Conservation (phyloP, 2,888 invertebrate genomes). For the Nomada ruficornis region DNA sequence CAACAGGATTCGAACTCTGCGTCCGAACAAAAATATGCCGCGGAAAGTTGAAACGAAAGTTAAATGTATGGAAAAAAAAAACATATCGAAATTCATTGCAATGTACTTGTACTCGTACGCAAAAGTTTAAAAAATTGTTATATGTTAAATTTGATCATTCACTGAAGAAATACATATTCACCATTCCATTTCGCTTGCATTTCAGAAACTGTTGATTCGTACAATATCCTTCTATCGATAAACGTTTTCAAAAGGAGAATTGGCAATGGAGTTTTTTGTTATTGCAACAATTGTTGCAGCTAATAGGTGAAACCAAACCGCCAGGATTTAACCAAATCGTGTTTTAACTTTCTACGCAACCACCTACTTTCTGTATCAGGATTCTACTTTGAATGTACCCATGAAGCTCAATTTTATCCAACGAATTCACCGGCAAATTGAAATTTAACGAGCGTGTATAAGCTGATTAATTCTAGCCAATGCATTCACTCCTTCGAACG, state of each 20-base stretch:
- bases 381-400: background rate
- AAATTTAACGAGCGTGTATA: conserved; percentile 41
- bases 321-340: background rate
- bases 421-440: conserved; percentile 40
- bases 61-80: too few relatives aligned
- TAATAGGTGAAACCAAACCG: background rate
- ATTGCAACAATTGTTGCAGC: background rate
- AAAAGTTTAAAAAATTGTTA: too few relatives aligned
- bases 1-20: too few relatives aligned
- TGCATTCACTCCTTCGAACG: background rate
- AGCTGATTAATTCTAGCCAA: conserved; percentile 44
- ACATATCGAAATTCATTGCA: too few relatives aligned
- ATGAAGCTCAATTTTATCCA: conserved; percentile 11
- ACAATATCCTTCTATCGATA: background rate
- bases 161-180: background rate
- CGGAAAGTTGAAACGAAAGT: too few relatives aligned
- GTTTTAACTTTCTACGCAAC: conserved; percentile 19
- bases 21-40: too few relatives aligned
- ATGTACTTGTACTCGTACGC: too few relatives aligned
- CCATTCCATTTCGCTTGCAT: background rate
- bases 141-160: too few relatives aligned
- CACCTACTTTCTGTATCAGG: conserved; percentile 11
- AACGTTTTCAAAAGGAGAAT: background rate
- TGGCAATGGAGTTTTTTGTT: background rate
- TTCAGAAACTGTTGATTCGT: background rate